Base-by-base conservation (phyloP, 2,888 invertebrate species). In the Caenorhabditis imperialis region DNA sequence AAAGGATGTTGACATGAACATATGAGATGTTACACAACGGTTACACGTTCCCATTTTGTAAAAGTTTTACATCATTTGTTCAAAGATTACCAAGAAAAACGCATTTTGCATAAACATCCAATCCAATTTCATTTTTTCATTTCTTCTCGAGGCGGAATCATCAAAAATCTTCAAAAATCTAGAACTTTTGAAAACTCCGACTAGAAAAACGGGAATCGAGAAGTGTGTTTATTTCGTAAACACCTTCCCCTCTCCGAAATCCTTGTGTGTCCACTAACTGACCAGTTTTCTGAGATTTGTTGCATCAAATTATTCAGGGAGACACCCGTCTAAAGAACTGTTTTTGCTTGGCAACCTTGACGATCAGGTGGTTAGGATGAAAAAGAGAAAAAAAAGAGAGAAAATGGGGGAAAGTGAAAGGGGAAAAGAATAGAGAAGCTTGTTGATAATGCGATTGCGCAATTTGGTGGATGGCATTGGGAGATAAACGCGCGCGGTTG, bases 391-490 rank as follows among this genome's bases (percentile, higher is more conserved):
- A n/a, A 40, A 45, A 45, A 40, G 12, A 40, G n/a, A 8, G 44
- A 27, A 48, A 33, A 22, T 27, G 40, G 12, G 27, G 22, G 40
- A 54, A 20, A 30, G n/a, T n/a, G n/a, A n/a, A n/a, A n/a, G n/a
- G n/a, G n/a, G n/a, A n/a, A n/a, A n/a, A n/a, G n/a, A n/a, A n/a
- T n/a, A n/a, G n/a, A 33, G 42, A 65, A 67, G 51, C 67, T 65
- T 50, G 67, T 57, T 67, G 67, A 57, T 57, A 51, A 67, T 37
- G 44, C 44, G 44, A 45, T 67, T 67, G 67, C 67, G 67, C 57
- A 57, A 58, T 58, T 47, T 47, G 20, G 48, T 45, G 44, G 51
- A 67, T 67, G 57, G 48, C 67, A 67, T 67, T 57, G 67, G 37
- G 37, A 42, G 57, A 57, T 67, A 57, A 57, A 51, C 57, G 57